Base-by-base conservation (phyloP, 2,888 invertebrate species). In the Eretmocerus hayati region DNA sequence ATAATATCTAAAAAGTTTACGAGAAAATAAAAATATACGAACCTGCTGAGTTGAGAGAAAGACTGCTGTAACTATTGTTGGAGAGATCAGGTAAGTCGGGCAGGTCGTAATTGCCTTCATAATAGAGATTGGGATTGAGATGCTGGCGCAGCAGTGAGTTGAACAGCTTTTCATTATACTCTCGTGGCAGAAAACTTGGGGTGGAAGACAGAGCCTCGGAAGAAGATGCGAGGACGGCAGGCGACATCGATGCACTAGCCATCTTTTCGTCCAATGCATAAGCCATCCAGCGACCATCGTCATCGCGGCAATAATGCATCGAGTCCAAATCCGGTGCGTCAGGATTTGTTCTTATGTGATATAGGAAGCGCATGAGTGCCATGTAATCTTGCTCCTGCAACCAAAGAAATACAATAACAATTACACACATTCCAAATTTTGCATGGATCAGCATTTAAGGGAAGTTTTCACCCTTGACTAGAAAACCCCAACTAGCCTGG, bases 251-350 rank as follows among this genome's bases (percentile, higher is more conserved):
- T 9, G 8, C 30, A 8, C 30, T 9, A 8, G 8, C 13, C n/a
- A n/a, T 11, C 58, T 84, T 85, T 60, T 88, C 87, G 60, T 90
- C 87, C 65, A 92, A 91, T 0, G 89, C 87, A 62, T 87, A 87
- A 0, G 89, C 87, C 73, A 88, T 80, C 87, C 90, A 90, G 61
- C 88, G 86, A 35, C 89, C 90, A 60, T 82, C 81, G 64, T 90
- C 90, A 62, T 91, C 90, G 68, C 85, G 81, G 62, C 89, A 90
- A 66, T 85, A 89, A 69, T 91, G 90, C 33, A 89, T 87, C 11
- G 89, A 90, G 60, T 90, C 87, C 8, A 9, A 13, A 2, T 77
- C 79, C 4, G 78, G 74, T 0, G 89, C 89, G 62, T 91, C 91
- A 47, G 35, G 87, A 21, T 83, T 85, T 20, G 81, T 82, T 4